phyloP scores from a whole-genome alignment of 2,888 invertebrate genomes.

The Diadegma fenestrale region DNA sequence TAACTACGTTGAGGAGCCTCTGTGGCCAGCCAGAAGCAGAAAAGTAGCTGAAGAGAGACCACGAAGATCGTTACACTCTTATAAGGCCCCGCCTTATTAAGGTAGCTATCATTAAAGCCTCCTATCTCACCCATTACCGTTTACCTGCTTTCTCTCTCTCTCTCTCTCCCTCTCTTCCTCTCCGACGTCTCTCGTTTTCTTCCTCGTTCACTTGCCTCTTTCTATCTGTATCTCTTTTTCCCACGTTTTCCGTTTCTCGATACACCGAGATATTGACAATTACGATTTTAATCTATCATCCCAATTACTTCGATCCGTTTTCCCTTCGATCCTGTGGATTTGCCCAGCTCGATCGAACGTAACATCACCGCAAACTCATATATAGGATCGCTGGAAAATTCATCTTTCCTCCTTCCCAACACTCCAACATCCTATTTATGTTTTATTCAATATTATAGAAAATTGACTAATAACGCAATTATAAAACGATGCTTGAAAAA shows the following conservation, averaged over 20 bases:
- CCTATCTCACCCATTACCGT: slow-evolving; percentile 80
- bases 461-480: neutral
- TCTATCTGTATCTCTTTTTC: slow-evolving; percentile 50
- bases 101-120: slow-evolving; percentile 81
- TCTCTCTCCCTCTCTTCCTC: neutral
- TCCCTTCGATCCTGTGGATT: slow-evolving; percentile 57
- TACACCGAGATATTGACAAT: slow-evolving; percentile 79
- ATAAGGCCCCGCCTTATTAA: slow-evolving; percentile 80
- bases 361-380: neutral
- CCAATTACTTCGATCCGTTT: slow-evolving; percentile 79
- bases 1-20: slow-evolving; percentile 41
- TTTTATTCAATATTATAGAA: neutral
- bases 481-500: neutral
- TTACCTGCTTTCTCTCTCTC: slow-evolving; percentile 49
- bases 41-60: slow-evolving; percentile 69
- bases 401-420: neutral
- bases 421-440: neutral
- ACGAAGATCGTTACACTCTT: slow-evolving; percentile 74
- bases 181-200: slow-evolving; percentile 43
- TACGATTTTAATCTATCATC: slow-evolving; percentile 80
- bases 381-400: slow-evolving; percentile 5
- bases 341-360: slow-evolving; percentile 2
- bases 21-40: slow-evolving; percentile 55
- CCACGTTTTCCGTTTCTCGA: slow-evolving; percentile 52
- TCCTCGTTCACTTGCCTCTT: slow-evolving; percentile 73